Conservation (phyloP, 2,113 vertebrate genomes). For the Myotis brandtii region DNA sequence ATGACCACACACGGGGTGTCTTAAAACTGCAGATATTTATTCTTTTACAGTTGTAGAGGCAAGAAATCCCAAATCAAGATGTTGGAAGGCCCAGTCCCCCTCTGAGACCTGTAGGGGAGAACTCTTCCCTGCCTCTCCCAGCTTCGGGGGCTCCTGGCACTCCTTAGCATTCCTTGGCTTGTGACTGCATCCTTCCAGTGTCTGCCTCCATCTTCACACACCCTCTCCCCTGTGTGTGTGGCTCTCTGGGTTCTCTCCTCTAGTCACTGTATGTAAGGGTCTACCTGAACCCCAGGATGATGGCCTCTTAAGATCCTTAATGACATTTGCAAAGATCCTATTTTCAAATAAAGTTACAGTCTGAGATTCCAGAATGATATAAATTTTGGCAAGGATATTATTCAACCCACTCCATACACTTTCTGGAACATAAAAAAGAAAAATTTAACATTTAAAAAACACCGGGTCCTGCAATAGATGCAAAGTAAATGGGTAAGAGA, state of each 20-base stretch:
- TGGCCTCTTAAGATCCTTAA: background rate
- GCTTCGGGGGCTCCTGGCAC: accelerated
- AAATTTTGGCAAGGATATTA: background rate
- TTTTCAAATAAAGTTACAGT: background rate
- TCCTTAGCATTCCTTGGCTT: background rate
- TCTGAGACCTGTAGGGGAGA: background rate
- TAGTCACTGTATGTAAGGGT: background rate
- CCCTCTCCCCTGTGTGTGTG: too few relatives aligned
- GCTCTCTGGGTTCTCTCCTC: background rate
- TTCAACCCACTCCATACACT: background rate
- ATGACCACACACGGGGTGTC: background rate
- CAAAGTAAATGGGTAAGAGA: background rate
- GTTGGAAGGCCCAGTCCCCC: background rate
- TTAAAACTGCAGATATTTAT: background rate
- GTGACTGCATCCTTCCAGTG: accelerated
- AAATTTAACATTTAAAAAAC: background rate
- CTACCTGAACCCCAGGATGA: background rate
- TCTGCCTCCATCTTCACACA: background rate
- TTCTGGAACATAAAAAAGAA: background rate
- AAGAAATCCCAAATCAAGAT: background rate
- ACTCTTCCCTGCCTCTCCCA: background rate
- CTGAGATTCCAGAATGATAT: background rate
- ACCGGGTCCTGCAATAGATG: background rate
- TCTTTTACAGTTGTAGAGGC: background rate
- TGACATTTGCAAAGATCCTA: background rate